Evolutionary conservation across 2,888 invertebrate species (phyloP).

Genomic region (Gymnosoma rotundatum): DNA sequence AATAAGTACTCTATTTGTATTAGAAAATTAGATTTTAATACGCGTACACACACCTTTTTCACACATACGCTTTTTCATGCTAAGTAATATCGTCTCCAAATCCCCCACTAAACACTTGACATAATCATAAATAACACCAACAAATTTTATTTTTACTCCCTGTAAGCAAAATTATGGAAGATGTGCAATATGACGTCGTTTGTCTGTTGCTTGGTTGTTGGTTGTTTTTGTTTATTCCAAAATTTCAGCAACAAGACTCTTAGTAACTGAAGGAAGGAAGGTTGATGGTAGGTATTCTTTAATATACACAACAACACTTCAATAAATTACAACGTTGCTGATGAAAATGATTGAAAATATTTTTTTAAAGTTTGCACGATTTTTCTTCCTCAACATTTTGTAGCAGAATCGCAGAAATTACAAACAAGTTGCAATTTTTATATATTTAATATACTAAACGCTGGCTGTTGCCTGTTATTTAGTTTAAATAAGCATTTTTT

Average conservation of each 20-base stretch:
- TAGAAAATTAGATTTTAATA: conserved; percentile 66
- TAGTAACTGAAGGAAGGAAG: background rate
- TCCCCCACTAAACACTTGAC: conserved; percentile 17
- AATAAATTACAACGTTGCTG: conserved; percentile 67
- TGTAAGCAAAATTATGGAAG: background rate
- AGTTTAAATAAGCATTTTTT: conserved; percentile 48
- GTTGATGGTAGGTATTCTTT: background rate
- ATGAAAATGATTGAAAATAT: conserved; percentile 80
- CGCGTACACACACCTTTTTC: background rate
- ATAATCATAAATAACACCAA: background rate
- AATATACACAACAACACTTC: conserved; percentile 12
- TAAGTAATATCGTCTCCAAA: background rate
- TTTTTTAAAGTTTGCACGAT: conserved; percentile 80
- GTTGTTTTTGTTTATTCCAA: background rate
- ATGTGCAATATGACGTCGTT: conserved; percentile 1
- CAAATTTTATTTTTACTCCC: background rate
- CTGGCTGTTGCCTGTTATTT: conserved; percentile 35
- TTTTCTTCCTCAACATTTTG: conserved; percentile 82
- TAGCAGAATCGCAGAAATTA: conserved; percentile 80
- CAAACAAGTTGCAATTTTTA: conserved; percentile 71
- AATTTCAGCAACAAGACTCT: conserved; percentile 30
- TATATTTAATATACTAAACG: conserved; percentile 34
- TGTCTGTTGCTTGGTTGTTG: background rate
- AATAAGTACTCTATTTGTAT: conserved; percentile 45
- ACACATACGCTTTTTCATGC: background rate